Percentiles rank a stretch among this genome's conserved stretches.
These are phyloP conservation scores for Acipenser oxyrinchus DNA, from an alignment of 2,797 vertebrate genomes.

Conservation along the genomic window DNA sequence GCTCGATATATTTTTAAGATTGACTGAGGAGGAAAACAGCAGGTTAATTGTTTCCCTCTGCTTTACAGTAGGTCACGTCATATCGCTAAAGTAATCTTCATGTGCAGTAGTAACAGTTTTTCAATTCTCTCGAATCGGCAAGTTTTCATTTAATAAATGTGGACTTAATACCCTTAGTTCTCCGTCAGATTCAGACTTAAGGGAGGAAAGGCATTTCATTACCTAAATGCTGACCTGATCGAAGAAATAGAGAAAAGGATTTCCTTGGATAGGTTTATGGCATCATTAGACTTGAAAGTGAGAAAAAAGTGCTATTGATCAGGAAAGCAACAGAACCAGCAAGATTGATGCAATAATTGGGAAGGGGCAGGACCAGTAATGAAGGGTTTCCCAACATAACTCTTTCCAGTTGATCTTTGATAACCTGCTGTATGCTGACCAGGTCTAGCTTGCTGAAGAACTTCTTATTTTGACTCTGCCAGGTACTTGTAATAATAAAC, in stretches of 20 bases:
- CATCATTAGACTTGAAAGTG: neutral
- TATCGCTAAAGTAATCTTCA: neutral
- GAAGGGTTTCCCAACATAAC: neutral
- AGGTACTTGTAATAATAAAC: neutral
- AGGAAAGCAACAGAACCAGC: neutral
- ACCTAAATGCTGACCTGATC: neutral
- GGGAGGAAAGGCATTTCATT: constrained; percentile 2
- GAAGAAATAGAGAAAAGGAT: constrained; percentile 1
- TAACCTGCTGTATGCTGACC: neutral
- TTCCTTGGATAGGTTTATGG: neutral
- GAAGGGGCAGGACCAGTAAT: neutral
- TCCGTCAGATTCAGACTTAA: neutral
- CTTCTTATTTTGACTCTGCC: neutral
- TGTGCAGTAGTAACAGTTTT: neutral
- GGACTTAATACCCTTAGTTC: neutral
- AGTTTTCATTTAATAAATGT: constrained; percentile 4
- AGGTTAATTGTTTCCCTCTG: constrained; percentile 2
- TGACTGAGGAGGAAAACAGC: neutral
- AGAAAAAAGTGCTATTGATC: constrained; percentile 3
- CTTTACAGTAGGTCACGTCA: neutral
- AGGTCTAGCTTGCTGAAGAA: neutral
- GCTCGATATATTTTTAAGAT: neutral
- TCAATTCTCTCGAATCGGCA: neutral
- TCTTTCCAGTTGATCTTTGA: neutral
- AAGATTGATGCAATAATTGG: neutral